Evolutionary conservation across 2,888 invertebrate genomes (phyloP).

Genomic region (Beris morrisii): DNA sequence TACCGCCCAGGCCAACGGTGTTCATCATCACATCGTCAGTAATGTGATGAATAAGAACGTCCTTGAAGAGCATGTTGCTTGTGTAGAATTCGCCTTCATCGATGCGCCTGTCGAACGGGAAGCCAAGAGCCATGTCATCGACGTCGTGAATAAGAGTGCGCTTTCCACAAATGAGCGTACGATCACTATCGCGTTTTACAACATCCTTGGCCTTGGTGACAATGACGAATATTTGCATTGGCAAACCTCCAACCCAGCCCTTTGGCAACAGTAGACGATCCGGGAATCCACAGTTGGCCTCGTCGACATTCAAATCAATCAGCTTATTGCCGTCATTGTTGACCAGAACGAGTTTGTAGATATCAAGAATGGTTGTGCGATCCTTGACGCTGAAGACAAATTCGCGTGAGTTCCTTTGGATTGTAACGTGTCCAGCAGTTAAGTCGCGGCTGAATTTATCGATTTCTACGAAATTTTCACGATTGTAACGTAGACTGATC

Average conservation of each 20-base stretch:
- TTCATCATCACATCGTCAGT: constrained; percentile 6
- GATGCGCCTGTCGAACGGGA: constrained; percentile 60
- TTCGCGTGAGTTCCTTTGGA: constrained; percentile 48
- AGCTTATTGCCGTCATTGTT: constrained; percentile 57
- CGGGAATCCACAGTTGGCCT: constrained; percentile 59
- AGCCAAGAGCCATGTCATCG: constrained; percentile 57
- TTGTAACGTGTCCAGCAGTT: constrained; percentile 56
- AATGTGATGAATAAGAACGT: constrained; percentile 60
- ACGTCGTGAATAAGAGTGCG: constrained; percentile 47
- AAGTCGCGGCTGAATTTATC: constrained; percentile 66
- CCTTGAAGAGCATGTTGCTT: constrained; percentile 61
- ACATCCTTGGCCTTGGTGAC: constrained; percentile 23
- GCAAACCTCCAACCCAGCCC: constrained; percentile 60
- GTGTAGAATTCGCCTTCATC: constrained; percentile 55
- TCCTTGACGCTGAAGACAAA: constrained; percentile 61
- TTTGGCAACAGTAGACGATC: constrained; percentile 64
- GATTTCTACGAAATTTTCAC: constrained; percentile 66
- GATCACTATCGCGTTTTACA: constrained; percentile 24
- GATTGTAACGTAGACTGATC: constrained; percentile 61
- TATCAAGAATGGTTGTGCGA: constrained; percentile 56
- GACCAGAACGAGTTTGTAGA: constrained; percentile 57
- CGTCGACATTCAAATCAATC: constrained; percentile 10
- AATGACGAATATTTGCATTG: constrained; percentile 26
- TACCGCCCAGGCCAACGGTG: neutral
- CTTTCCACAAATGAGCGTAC: constrained; percentile 40